Percentiles rank a stretch among this genome's conserved stretches.
These are phyloP conservation scores for Microplitis demolitor DNA, from an alignment of 1,140 invertebrate species.

Conservation along the genomic window DNA sequence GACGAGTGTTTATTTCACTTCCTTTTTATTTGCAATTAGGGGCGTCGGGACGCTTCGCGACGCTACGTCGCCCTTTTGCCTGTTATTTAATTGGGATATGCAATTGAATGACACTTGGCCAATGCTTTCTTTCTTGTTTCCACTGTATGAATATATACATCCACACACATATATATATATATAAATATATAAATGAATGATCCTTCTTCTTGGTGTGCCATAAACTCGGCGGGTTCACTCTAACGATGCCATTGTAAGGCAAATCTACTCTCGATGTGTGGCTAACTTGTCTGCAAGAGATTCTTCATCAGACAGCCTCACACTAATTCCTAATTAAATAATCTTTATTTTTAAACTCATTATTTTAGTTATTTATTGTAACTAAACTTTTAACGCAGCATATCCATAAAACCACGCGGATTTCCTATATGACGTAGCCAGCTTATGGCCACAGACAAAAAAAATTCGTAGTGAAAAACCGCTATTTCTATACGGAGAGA, in stretches of 20 bases:
- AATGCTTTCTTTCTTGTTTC: constrained; percentile 41
- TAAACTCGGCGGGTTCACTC: constrained; percentile 12
- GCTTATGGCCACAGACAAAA: too few relatives aligned
- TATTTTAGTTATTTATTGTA: background rate
- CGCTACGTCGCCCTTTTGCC: constrained; percentile 62
- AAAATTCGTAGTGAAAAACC: too few relatives aligned
- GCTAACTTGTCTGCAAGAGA: too few relatives aligned
- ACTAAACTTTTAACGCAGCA: too few relatives aligned
- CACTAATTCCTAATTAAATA: background rate
- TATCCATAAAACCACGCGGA: too few relatives aligned
- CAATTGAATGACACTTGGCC: constrained; percentile 61
- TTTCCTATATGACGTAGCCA: too few relatives aligned
- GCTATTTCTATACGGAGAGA: too few relatives aligned
- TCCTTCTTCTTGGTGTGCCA: background rate
- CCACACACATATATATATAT: background rate
- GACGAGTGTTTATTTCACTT: constrained; percentile 42
- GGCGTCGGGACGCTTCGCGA: constrained; percentile 53
- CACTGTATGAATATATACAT: background rate
- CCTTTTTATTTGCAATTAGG: constrained; percentile 58
- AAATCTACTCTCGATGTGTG: background rate
- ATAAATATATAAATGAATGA: background rate
- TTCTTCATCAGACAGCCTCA: too few relatives aligned
- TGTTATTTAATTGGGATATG: constrained; percentile 63
- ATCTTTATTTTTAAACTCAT: background rate
- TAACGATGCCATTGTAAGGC: constrained; percentile 48